A percentile compares a stretch with the other conserved stretches of the same genome.
phyloP scores from a whole-genome alignment of 2,113 vertebrate species.

The Myotis brandtii region DNA sequence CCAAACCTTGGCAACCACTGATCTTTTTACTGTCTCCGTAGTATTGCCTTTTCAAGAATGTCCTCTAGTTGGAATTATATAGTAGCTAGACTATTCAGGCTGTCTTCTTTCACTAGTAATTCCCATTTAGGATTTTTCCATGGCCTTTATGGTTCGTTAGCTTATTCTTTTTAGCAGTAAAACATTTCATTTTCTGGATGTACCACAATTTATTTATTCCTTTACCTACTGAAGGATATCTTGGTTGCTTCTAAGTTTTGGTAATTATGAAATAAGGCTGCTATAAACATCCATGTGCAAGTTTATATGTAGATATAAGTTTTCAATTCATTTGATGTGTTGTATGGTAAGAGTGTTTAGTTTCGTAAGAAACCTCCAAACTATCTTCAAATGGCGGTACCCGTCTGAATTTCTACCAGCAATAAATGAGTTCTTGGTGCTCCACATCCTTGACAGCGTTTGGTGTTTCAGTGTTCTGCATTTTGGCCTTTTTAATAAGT shows the following conservation, averaged over 20 bases:
- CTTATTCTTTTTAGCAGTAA: neutral
- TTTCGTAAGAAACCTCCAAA: neutral
- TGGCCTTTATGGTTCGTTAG: neutral
- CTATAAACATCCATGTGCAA: neutral
- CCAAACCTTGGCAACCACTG: neutral
- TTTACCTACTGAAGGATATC: neutral
- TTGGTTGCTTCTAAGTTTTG: neutral
- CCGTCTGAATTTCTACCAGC: neutral
- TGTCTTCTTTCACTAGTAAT: neutral
- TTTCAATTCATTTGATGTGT: neutral
- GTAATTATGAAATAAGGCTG: neutral
- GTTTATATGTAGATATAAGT: neutral
- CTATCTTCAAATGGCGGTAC: neutral
- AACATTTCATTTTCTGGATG: neutral
- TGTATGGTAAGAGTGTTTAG: neutral
- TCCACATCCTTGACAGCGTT: rapidly evolving
- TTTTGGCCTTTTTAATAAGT: neutral
- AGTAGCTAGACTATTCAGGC: neutral
- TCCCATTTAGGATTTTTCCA: neutral
- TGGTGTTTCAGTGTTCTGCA: neutral
- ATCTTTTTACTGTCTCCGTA: neutral
- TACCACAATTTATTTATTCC: neutral
- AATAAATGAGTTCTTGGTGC: neutral
- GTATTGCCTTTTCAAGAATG: neutral
- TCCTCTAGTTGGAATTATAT: neutral